Evolutionary conservation across 2,113 vertebrate species (phyloP).

Genomic region (Paramisgurnus dabryanus): DNA sequence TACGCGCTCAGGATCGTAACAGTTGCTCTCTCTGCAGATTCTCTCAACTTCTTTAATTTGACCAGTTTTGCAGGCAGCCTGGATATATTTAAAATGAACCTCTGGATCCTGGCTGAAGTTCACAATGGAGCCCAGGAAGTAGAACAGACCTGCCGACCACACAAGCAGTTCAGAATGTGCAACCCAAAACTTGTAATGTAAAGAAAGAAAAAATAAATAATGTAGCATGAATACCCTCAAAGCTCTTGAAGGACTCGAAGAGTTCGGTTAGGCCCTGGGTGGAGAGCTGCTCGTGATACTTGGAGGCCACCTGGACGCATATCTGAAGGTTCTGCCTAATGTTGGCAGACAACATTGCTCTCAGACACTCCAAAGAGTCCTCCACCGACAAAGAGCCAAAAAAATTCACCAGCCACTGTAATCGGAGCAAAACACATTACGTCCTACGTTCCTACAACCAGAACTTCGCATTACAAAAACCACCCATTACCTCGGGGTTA

Average conservation of each 20-base stretch:
- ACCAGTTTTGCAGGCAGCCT: constrained; percentile 97
- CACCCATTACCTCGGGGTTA: constrained; percentile 88
- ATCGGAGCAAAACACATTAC: neutral
- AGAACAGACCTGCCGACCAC: constrained; percentile 85
- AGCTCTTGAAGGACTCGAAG: constrained; percentile 99
- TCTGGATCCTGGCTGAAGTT: constrained; percentile 99
- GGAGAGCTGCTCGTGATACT: constrained; percentile 95
- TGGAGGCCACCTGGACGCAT: constrained; percentile 97
- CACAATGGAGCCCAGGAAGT: constrained; percentile 98
- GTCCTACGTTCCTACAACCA: neutral
- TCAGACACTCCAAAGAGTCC: constrained; percentile 95
- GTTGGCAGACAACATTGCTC: constrained; percentile 97
- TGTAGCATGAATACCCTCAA: constrained; percentile 81
- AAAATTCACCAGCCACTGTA: constrained; percentile 98
- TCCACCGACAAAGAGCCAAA: constrained; percentile 97
- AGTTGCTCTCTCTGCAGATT: constrained; percentile 98
- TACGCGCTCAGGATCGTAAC: constrained; percentile 96
- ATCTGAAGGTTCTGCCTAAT: constrained; percentile 99
- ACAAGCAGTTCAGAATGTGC: neutral
- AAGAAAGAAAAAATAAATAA: too few species aligned
- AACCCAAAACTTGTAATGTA: too few species aligned
- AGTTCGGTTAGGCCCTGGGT: constrained; percentile 96
- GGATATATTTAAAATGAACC: constrained; percentile 99
- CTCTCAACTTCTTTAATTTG: constrained; percentile 99
- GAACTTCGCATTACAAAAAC: too few species aligned